Percentiles rank a stretch among this genome's conserved stretches.
These are phyloP conservation scores for Harpalus rubripes DNA, from an alignment of 2,888 invertebrate genomes.

Conservation along the genomic window DNA sequence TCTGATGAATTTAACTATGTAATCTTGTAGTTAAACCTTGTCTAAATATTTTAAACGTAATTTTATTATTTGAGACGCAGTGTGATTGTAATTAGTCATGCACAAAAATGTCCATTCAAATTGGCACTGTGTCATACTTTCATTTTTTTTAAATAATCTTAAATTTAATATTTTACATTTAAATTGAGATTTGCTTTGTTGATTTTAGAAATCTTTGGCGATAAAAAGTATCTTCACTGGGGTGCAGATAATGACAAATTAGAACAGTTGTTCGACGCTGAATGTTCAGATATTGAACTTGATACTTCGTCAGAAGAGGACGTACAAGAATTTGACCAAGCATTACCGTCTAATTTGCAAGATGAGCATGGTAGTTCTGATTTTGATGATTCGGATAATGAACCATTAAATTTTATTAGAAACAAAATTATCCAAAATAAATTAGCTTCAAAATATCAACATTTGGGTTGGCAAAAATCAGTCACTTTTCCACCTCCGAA, in stretches of 20 bases:
- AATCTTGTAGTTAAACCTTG: not conserved
- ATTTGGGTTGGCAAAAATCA: too few species aligned
- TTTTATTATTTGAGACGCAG: not conserved
- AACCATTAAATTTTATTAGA: not conserved
- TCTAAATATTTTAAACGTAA: not conserved
- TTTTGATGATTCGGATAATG: constrained; percentile 13
- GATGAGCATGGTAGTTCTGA: not conserved
- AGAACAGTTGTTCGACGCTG: constrained; percentile 48
- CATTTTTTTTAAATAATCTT: constrained; percentile 10
- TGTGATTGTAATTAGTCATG: not conserved
- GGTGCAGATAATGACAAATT: constrained; percentile 64
- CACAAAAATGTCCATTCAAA: constrained; percentile 17
- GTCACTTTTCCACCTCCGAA: too few species aligned
- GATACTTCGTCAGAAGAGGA: constrained; percentile 47
- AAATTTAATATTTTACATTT: not conserved
- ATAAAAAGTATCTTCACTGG: constrained; percentile 43
- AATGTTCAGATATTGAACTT: constrained; percentile 49
- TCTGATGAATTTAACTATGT: not conserved
- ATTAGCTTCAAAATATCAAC: not conserved
- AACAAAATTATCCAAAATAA: constrained; percentile 13
- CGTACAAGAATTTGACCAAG: constrained; percentile 19
- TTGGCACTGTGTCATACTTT: constrained; percentile 16
- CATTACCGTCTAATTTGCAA: not conserved
- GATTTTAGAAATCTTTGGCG: constrained; percentile 63
- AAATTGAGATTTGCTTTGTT: not conserved